Evolutionary conservation across 2,888 invertebrate genomes (phyloP).

Genomic region (Tigriopus californicus): DNA sequence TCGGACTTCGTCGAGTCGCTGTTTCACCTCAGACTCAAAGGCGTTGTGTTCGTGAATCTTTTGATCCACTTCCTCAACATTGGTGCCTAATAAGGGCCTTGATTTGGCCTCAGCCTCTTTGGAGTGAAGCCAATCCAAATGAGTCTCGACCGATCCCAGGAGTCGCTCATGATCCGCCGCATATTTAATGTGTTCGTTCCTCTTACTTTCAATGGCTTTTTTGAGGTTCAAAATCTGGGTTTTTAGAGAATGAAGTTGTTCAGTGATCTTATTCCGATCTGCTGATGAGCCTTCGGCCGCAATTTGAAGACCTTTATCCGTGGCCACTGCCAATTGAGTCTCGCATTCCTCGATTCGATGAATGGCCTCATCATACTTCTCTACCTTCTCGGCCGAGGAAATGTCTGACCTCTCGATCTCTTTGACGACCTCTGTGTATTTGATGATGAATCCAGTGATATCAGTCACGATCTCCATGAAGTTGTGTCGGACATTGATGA

Average conservation of each 20-base stretch:
- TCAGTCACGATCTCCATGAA: conserved; percentile 68
- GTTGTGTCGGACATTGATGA: conserved; percentile 63
- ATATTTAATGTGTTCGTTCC: conserved; percentile 67
- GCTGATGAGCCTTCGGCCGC: conserved; percentile 71
- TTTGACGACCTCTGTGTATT: conserved; percentile 61
- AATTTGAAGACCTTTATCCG: conserved; percentile 80
- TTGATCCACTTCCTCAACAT: conserved; percentile 54
- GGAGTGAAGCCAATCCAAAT: conserved; percentile 60
- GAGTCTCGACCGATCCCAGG: conserved; percentile 54
- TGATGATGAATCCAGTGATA: conserved; percentile 66
- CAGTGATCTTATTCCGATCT: conserved; percentile 68
- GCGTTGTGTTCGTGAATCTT: conserved; percentile 57
- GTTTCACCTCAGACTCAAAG: neutral
- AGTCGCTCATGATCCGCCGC: conserved; percentile 72
- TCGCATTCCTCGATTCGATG: conserved; percentile 74
- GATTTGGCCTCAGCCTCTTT: conserved; percentile 64
- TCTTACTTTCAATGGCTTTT: conserved; percentile 60
- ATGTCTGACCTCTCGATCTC: conserved; percentile 68
- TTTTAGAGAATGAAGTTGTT: conserved; percentile 65
- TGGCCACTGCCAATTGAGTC: conserved; percentile 62
- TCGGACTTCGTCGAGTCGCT: too few relatives aligned
- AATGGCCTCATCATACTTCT: conserved; percentile 63
- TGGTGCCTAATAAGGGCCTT: conserved; percentile 56
- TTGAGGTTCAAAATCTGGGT: conserved; percentile 59
- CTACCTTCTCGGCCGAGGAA: conserved; percentile 65